Percentiles rank a stretch among this genome's conserved stretches.
phyloP scores from a whole-genome alignment of 2,797 vertebrate genomes.

The Neosilurus hyrtlii region DNA sequence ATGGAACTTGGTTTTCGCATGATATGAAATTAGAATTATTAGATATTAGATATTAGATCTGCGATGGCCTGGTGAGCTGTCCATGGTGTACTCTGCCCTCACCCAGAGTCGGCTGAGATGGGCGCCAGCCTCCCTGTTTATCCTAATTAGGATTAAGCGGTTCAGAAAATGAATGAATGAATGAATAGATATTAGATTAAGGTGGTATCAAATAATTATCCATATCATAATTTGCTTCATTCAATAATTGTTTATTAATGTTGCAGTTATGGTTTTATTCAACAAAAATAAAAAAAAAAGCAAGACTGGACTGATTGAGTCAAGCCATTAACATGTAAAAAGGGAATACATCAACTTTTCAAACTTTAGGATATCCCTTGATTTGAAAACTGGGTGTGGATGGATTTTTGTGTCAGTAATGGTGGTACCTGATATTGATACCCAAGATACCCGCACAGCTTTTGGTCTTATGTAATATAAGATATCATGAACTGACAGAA shows the following conservation, averaged over 20 bases:
- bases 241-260: not conserved
- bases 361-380: not conserved
- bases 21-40: too few relatives aligned
- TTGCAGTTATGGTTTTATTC: not conserved
- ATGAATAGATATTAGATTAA: too few relatives aligned
- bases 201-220: too few relatives aligned
- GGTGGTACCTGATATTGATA: not conserved
- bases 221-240: too few relatives aligned
- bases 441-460: not conserved
- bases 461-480: constrained; percentile 9
- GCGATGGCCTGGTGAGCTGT: too few relatives aligned
- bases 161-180: too few relatives aligned
- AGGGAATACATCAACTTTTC: not conserved
- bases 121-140: too few relatives aligned
- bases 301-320: not conserved
- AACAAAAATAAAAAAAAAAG: not conserved
- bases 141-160: too few relatives aligned
- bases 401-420: not conserved
- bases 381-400: not conserved
- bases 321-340: not conserved
- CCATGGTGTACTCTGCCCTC: too few relatives aligned
- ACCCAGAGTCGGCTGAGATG: too few relatives aligned
- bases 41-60: too few relatives aligned
- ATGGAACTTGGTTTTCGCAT: too few relatives aligned
- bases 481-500: not conserved